A percentile compares a stretch with the other conserved stretches of the same genome.
Evolutionary conservation across 1,140 invertebrate genomes (phyloP).

Genomic region (Muscidifurax raptorellus): DNA sequence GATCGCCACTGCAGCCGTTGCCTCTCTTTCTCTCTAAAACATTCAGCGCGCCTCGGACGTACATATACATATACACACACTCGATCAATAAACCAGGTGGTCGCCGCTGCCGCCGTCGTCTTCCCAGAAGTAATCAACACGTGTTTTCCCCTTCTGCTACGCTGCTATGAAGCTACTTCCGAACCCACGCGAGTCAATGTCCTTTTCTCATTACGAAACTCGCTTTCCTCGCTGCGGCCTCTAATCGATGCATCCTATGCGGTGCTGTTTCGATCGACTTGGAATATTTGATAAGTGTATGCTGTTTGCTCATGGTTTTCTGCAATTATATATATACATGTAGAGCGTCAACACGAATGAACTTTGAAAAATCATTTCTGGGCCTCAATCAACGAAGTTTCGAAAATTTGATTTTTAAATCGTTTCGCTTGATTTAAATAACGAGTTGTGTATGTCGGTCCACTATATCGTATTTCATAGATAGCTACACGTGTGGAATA

Average conservation of each 20-base stretch:
- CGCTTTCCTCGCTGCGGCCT: neutral
- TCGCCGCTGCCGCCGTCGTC: neutral
- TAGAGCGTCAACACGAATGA: too few species aligned
- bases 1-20: neutral
- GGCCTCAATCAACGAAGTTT: neutral
- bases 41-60: constrained; percentile 8
- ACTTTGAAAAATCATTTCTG: neutral
- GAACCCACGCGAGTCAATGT: constrained; percentile 22
- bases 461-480: neutral
- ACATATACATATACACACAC: neutral
- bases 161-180: neutral
- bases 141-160: constrained; percentile 14
- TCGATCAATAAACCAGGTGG: constrained; percentile 44
- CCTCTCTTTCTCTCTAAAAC: constrained; percentile 27
- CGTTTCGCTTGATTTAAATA: neutral
- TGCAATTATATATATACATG: neutral
- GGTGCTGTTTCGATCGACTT: neutral
- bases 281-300: neutral
- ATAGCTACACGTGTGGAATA: neutral
- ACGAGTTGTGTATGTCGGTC: neutral
- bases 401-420: neutral
- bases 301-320: neutral
- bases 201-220: neutral
- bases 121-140: constrained; percentile 46
- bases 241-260: neutral